These are phyloP conservation scores for Teleogryllus oceanicus DNA, from an alignment of 2,888 invertebrate species.

Conservation along the genomic window DNA sequence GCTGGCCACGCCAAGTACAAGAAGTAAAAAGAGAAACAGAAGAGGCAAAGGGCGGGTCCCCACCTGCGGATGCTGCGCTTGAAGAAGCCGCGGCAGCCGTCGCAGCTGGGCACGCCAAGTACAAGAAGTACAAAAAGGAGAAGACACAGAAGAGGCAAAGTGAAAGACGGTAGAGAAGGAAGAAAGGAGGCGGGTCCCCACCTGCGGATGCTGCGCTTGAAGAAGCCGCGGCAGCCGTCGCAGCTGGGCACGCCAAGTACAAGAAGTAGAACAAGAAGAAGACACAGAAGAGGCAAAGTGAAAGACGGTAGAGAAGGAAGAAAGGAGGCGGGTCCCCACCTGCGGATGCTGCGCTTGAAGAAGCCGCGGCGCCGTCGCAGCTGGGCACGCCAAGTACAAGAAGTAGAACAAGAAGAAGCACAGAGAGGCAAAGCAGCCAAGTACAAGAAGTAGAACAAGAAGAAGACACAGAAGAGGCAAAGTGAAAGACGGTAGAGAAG, in stretches of 20 bases:
- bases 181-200: conserved; percentile 45
- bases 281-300: not conserved
- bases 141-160: not conserved
- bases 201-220: conserved; percentile 88
- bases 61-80: conserved; percentile 86
- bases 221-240: conserved; percentile 88
- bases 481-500: not conserved
- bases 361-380: conserved; percentile 87
- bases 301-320: no score
- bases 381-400: conserved; percentile 79
- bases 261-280: no score
- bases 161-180: not conserved
- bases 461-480: not conserved
- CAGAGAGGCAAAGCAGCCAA: no score
- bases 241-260: conserved; percentile 81
- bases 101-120: conserved; percentile 81
- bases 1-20: no score
- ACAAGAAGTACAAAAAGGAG: no score
- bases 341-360: conserved; percentile 87
- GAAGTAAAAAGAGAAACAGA: no score
- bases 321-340: conserved; percentile 53
- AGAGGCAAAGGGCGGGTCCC: conserved; percentile 31
- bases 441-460: not conserved
- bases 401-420: no score
- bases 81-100: conserved; percentile 90